Evolutionary conservation across 1,140 invertebrate species (phyloP), one percentile per base, ranked within the genome.

Genomic region (Bathynomus jamesi): DNA sequence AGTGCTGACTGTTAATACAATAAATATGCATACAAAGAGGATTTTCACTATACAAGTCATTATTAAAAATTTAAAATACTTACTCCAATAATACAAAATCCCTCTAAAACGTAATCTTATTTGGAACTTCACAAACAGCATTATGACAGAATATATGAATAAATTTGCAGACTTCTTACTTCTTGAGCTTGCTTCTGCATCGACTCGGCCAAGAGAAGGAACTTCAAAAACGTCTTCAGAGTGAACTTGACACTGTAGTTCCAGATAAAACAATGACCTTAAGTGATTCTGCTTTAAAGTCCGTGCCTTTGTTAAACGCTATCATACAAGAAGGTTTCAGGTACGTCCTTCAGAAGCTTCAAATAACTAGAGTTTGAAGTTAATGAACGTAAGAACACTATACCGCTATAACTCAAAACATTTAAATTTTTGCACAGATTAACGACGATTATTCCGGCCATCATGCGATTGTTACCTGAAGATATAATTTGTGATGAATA

Each of bases 321-420:
- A 84, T 82, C 76, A 78, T 86, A 0, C 85, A 84, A 71, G 85
- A 86, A 80, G 79, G 82, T 0, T 83, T 85, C 71, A 81, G 83
- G 82, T 83, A 77, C 7, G 11, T 64, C 13, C 4, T 64, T 27
- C 21, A 21, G 40, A 21, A 53, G 21, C 2, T 53, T 53, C 40
- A 2, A 2, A 2, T 2, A 17, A 1, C 21, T 2, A 17, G 5
- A 1, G 1, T 53, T 53, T 5, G 40, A 2, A 53, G 17, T 40
- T 40, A 53, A 2, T 2, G 40, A 5, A 1, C 2, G 40, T 3
- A 53, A 53, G 2, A 53, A 5, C 5, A 53, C n/a, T n/a, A n/a
- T n/a, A n/a, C n/a, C n/a, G n/a, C n/a, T n/a, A n/a, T n/a, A n/a
- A n/a, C 5, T 53, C 13, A 53, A 5, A 53, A 53, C 40, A 1